Conservation (phyloP, 2,888 invertebrate genomes). For the Epirrhoe alternata region DNA sequence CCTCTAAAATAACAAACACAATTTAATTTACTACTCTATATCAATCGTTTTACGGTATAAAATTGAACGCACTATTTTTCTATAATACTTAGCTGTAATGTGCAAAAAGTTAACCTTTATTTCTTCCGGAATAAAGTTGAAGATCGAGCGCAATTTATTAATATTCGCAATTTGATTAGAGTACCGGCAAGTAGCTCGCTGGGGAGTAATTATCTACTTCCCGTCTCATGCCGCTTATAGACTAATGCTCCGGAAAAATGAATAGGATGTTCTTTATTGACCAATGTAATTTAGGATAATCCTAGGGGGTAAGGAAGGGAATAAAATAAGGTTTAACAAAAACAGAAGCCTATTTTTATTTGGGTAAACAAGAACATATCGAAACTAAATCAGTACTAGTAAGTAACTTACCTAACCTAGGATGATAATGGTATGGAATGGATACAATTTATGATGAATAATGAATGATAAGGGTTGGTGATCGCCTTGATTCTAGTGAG, state of each 20-base stretch:
- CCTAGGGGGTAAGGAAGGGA: too few relatives aligned
- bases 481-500: too few relatives aligned
- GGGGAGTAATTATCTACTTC: constrained; percentile 38
- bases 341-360: too few relatives aligned
- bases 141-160: constrained; percentile 5
- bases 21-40: not conserved
- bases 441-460: too few relatives aligned
- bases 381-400: too few relatives aligned
- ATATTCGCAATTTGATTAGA: constrained; percentile 13
- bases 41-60: constrained; percentile 3
- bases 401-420: too few relatives aligned
- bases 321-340: too few relatives aligned
- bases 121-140: not conserved
- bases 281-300: too few relatives aligned
- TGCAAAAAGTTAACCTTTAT: not conserved
- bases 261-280: constrained; percentile 4
- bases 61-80: not conserved
- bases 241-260: constrained; percentile 12
- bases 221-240: constrained; percentile 16
- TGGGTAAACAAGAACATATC: too few relatives aligned
- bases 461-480: too few relatives aligned
- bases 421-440: too few relatives aligned
- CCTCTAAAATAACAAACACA: not conserved
- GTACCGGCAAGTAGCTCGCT: constrained; percentile 11
- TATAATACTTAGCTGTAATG: not conserved